Evolutionary conservation across 53 echinoderm and acorn worm species (phyloP).

Genomic region (Crossaster papposus): DNA sequence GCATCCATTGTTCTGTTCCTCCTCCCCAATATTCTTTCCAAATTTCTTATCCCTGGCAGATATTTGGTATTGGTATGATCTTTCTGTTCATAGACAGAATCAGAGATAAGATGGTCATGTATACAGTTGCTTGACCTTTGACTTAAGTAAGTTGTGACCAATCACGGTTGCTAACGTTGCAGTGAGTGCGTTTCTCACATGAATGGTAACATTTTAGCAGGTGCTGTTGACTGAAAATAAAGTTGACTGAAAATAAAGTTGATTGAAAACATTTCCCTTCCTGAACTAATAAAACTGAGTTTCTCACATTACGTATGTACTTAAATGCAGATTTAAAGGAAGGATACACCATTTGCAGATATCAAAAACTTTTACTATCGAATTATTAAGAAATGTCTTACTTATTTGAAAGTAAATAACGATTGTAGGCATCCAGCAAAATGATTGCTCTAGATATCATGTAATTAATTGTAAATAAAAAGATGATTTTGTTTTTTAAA

Average conservation of each 20-base stretch:
- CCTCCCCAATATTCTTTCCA: not conserved
- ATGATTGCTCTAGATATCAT: no score
- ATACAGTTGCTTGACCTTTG: constrained; percentile 31
- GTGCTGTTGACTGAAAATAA: not conserved
- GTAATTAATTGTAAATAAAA: no score
- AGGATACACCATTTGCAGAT: no score
- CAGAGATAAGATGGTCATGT: constrained; percentile 49
- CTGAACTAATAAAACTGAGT: not conserved
- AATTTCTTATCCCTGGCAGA: constrained; percentile 34
- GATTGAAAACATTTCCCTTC: not conserved
- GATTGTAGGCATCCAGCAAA: no score
- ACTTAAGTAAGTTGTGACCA: constrained; percentile 23
- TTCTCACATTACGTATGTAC: not conserved
- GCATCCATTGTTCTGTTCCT: no score
- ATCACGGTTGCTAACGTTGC: not conserved
- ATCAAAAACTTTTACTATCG: no score
- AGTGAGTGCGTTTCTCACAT: not conserved
- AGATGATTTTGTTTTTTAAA: no score
- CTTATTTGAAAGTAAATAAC: no score
- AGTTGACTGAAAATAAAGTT: not conserved
- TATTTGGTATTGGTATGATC: constrained; percentile 56
- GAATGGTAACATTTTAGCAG: not conserved
- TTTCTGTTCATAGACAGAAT: constrained; percentile 62
- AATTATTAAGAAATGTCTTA: no score
- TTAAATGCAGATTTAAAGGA: no score